These are phyloP conservation scores for Takifugu ocellatus DNA, from an alignment of 2,797 vertebrate genomes.

Conservation along the genomic window DNA sequence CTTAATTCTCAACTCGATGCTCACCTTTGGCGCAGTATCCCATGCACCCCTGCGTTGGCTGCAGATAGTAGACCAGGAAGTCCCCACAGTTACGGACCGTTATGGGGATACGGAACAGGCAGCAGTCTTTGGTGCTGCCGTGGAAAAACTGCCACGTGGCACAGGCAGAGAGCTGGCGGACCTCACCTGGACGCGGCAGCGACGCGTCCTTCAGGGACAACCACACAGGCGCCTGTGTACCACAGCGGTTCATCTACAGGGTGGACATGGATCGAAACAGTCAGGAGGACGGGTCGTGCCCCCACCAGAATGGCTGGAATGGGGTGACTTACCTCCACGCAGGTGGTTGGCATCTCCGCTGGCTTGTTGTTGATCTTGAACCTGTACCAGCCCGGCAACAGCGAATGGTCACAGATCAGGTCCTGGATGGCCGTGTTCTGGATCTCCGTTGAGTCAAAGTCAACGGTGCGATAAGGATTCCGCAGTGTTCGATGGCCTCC, in stretches of 20 bases:
- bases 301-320: too few relatives aligned
- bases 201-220: constrained; percentile 70
- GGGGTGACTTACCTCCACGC: constrained; percentile 70
- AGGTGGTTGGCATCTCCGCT: constrained; percentile 80
- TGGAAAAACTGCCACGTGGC: constrained; percentile 78
- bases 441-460: constrained; percentile 81
- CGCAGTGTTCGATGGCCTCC: constrained; percentile 67
- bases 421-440: constrained; percentile 74
- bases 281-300: background rate
- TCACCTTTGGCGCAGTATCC: constrained; percentile 79
- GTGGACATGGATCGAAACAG: constrained; percentile 10
- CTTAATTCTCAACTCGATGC: too few relatives aligned
- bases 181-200: constrained; percentile 61
- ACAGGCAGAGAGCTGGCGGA: constrained; percentile 69
- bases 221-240: constrained; percentile 80
- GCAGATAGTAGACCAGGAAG: constrained; percentile 77
- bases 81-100: constrained; percentile 70
- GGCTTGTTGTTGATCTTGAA: constrained; percentile 75
- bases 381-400: constrained; percentile 77
- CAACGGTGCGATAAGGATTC: constrained; percentile 68
- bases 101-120: constrained; percentile 74
- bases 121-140: constrained; percentile 73
- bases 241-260: constrained; percentile 80
- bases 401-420: constrained; percentile 81
- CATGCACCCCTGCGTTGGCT: constrained; percentile 80